A percentile compares a stretch with the other conserved stretches of the same genome.
phyloP scores from a whole-genome alignment of 2,888 invertebrate species.

The Orchesella flavescens region DNA sequence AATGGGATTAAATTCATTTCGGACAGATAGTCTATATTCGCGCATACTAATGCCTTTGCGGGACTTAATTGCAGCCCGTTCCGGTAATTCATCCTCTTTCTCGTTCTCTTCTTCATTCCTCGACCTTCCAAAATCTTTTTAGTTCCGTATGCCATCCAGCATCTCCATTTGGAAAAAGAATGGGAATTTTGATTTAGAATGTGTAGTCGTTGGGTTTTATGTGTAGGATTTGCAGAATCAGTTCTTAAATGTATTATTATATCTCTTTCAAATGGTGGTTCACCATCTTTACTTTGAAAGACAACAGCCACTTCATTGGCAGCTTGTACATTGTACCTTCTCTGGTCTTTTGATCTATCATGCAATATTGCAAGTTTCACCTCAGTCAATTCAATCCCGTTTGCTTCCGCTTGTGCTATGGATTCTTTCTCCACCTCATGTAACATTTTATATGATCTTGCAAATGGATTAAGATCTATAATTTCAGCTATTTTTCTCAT shows the following conservation, averaged over 20 bases:
- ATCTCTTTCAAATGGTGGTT: not conserved
- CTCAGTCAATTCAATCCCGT: not conserved
- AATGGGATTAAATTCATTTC: slow-evolving; percentile 72
- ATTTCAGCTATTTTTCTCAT: no score
- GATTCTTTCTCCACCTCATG: not conserved
- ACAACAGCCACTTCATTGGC: not conserved
- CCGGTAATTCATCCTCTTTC: no score
- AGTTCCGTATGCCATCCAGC: slow-evolving; percentile 42
- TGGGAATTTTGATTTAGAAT: slow-evolving; percentile 70
- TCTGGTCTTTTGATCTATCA: no score
- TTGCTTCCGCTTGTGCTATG: not conserved
- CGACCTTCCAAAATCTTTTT: no score
- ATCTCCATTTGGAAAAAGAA: slow-evolving; percentile 47
- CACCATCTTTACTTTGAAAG: not conserved
- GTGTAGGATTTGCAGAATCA: not conserved
- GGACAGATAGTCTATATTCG: slow-evolving; percentile 31
- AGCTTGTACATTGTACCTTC: slow-evolving; percentile 29
- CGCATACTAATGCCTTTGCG: not conserved
- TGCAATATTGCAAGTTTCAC: not conserved
- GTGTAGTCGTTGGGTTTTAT: not conserved
- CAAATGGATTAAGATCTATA: not conserved
- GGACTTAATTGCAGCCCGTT: not conserved
- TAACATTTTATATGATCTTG: not conserved
- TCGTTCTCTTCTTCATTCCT: no score
- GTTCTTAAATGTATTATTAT: not conserved